Percentiles rank a stretch among this genome's conserved stretches.
phyloP scores from a whole-genome alignment of 1,140 invertebrate genomes.

The Paraescarpia echinospica region DNA sequence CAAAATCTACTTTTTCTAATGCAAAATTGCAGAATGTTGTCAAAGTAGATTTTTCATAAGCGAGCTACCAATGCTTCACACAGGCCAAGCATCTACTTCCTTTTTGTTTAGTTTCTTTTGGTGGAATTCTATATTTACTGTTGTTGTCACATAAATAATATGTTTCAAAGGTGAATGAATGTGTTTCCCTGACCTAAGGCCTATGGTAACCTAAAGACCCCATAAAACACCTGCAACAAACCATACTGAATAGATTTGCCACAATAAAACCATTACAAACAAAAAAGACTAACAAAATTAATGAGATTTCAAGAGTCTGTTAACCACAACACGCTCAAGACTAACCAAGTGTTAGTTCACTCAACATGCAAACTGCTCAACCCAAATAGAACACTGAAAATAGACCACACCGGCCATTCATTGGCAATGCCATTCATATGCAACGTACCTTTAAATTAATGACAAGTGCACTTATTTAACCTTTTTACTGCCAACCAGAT shows the following conservation, averaged over 20 bases:
- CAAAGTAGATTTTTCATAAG: not conserved
- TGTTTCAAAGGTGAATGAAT: too few species aligned
- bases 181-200: too few species aligned
- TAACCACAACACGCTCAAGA: not conserved
- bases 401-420: not conserved
- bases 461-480: not conserved
- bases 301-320: not conserved
- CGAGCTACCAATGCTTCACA: not conserved
- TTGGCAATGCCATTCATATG: not conserved
- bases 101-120: not conserved
- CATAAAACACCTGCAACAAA: too few species aligned
- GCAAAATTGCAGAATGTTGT: not conserved
- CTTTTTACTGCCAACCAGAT: not conserved
- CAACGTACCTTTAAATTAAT: not conserved
- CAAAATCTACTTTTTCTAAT: not conserved
- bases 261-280: too few species aligned
- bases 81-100: not conserved
- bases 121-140: not conserved
- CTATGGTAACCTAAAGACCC: too few species aligned
- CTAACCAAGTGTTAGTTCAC: not conserved
- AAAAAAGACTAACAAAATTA: not conserved
- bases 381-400: not conserved
- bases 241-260: too few species aligned
- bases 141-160: not conserved
- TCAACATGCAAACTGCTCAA: not conserved